Evolutionary conservation across 1,140 invertebrate species (phyloP), one percentile per base, ranked within the genome.

Genomic region (Micrasema minimum): DNA sequence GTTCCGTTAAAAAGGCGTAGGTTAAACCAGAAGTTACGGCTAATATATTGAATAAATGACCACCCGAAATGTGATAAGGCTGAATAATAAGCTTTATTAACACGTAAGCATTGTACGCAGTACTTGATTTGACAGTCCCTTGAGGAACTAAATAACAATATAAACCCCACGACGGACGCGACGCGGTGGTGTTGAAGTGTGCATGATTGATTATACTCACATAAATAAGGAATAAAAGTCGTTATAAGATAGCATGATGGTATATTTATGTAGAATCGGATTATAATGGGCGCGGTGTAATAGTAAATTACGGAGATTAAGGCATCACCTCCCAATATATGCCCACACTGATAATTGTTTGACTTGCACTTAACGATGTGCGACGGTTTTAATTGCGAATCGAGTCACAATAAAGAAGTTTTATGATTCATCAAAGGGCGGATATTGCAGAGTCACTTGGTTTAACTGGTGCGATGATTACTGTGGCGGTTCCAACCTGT

Each of bases 291-390:
- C 26, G 26, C 2, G 26, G 26, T 31, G 26, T 31, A 31, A 31
- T 31, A 31, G 26, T 31, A 31, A 31, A 31, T 31, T 31, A 31
- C 3, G 26, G 26, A 31, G 7, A 31, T 31, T 31, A 55, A 16
- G 26, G 26, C 51, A n/a, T 37, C 23, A 55, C n/a, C 26, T 31
- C 26, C 51, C 7, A 23, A 7, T 11, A 46, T 16, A n/a, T 14
- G 10, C n/a, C 2, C 26, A 2, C 16, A 16, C 14, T 18, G 14
- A 16, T 48, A 48, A 48, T 48, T 48, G 46, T 48, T 48, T 11
- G n/a, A 55, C 51, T 31, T 53, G 26, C n/a, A 31, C n/a, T 55
- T 55, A 55, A 55, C 51, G 51, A 55, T 55, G 51, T 55, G 51
- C 22, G 51, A 55, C 51, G 23, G 26, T 16, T 55, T 55, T 55